These are phyloP conservation scores for Mythimna albipuncta DNA, from an alignment of 2,888 invertebrate species.

Conservation along the genomic window DNA sequence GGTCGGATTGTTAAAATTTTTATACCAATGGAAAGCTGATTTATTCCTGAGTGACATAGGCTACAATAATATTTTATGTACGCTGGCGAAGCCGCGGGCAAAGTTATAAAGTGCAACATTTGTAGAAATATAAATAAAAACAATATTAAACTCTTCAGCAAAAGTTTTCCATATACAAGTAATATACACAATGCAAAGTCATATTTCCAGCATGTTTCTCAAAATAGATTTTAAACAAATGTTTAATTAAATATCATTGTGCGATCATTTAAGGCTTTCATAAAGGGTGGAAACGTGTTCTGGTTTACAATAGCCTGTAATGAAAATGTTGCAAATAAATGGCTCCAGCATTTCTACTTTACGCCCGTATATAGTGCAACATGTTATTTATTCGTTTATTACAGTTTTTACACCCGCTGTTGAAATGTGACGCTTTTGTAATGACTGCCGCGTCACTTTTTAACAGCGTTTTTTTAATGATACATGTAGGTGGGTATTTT, in stretches of 20 bases:
- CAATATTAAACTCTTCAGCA: background rate
- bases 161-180: constrained; percentile 15
- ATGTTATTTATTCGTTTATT: constrained; percentile 55
- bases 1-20: too few relatives aligned
- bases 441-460: background rate
- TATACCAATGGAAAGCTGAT: too few relatives aligned
- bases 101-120: too few relatives aligned
- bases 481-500: background rate
- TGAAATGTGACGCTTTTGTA: constrained; percentile 9
- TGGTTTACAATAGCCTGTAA: constrained; percentile 53
- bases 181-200: constrained; percentile 15
- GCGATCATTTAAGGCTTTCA: constrained; percentile 45
- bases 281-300: constrained; percentile 33
- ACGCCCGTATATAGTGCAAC: constrained; percentile 26
- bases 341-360: constrained; percentile 33
- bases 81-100: too few relatives aligned
- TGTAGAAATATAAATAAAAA: background rate
- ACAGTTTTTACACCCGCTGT: constrained; percentile 42
- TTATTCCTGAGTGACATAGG: too few relatives aligned
- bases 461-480: too few relatives aligned
- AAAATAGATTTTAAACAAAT: constrained; percentile 54
- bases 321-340: constrained; percentile 62
- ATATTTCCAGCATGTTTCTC: constrained; percentile 39
- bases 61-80: too few relatives aligned
- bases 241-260: constrained; percentile 58